A percentile compares a stretch with the other conserved stretches of the same genome.
Evolutionary conservation across 2,797 vertebrate species (phyloP).

Genomic region (Allobates femoralis): DNA sequence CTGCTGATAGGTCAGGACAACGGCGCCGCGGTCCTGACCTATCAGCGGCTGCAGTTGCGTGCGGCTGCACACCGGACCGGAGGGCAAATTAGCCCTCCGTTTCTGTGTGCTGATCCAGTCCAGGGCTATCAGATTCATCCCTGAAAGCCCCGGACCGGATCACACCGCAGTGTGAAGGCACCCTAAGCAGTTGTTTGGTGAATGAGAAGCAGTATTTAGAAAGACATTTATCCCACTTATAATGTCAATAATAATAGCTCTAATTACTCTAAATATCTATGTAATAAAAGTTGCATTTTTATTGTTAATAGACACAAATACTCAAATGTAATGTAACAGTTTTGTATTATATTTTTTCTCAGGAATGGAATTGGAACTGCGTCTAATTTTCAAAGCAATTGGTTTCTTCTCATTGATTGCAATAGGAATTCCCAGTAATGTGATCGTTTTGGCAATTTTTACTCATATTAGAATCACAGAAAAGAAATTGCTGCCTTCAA

Average conservation of each 20-base stretch:
- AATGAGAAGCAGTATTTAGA: too few relatives aligned
- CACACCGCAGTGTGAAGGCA: too few relatives aligned
- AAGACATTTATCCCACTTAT: too few relatives aligned
- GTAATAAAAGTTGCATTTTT: not conserved
- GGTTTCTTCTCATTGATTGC: constrained; percentile 55
- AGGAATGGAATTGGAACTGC: constrained; percentile 52
- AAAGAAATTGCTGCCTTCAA: constrained; percentile 50
- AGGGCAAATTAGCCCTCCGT: too few relatives aligned
- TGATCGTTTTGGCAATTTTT: constrained; percentile 41
- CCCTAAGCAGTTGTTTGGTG: too few relatives aligned
- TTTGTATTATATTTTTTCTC: not conserved
- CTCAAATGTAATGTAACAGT: not conserved
- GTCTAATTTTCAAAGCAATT: constrained; percentile 55
- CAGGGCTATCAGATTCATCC: too few relatives aligned
- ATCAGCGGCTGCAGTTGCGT: too few relatives aligned
- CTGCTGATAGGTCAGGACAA: too few relatives aligned
- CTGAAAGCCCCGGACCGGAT: too few relatives aligned
- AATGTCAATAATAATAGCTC: not conserved
- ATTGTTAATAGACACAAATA: not conserved
- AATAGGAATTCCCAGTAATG: constrained; percentile 58
- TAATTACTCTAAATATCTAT: not conserved
- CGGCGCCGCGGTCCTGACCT: too few relatives aligned
- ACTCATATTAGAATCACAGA: constrained; percentile 34
- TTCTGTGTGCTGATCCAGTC: too few relatives aligned
- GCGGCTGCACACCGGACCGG: too few relatives aligned